These are phyloP conservation scores for Melinopterus prodromus DNA, from an alignment of 2,888 invertebrate genomes.

Conservation along the genomic window DNA sequence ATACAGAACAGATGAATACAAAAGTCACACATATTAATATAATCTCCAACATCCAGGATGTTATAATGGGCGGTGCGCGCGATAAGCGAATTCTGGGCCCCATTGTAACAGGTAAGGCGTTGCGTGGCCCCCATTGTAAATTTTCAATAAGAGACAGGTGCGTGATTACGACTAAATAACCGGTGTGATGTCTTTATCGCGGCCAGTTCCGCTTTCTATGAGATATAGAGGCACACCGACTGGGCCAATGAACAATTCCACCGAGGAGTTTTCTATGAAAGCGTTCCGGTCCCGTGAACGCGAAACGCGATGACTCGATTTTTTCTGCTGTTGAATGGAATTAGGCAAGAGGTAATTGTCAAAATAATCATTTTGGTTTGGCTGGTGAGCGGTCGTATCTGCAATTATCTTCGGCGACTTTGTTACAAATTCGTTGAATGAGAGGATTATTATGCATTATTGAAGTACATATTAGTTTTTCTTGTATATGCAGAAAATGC, in stretches of 20 bases:
- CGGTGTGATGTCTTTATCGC: constrained; percentile 35
- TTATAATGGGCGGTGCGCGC: background rate
- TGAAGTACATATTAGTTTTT: too few species aligned
- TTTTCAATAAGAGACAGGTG: constrained; percentile 43
- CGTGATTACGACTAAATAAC: constrained; percentile 39
- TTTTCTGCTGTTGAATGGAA: background rate
- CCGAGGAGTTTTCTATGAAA: background rate
- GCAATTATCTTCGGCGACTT: background rate
- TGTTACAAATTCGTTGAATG: background rate
- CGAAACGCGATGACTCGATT: background rate
- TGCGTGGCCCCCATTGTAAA: constrained; percentile 35
- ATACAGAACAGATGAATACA: background rate
- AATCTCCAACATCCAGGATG: background rate
- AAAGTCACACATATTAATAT: background rate
- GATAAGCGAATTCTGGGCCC: background rate
- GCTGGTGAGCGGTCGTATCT: background rate
- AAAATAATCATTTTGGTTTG: constrained; percentile 4
- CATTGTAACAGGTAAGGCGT: constrained; percentile 24
- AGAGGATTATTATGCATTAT: too few species aligned
- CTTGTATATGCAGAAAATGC: too few species aligned
- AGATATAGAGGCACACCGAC: background rate
- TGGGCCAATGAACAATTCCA: background rate
- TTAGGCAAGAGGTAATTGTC: background rate
- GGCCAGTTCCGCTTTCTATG: constrained; percentile 30
- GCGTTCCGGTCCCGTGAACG: background rate